Percentiles rank a stretch among this genome's conserved stretches.
phyloP scores from a whole-genome alignment of 1,140 invertebrate genomes.

The Temnothorax nylanderi region DNA sequence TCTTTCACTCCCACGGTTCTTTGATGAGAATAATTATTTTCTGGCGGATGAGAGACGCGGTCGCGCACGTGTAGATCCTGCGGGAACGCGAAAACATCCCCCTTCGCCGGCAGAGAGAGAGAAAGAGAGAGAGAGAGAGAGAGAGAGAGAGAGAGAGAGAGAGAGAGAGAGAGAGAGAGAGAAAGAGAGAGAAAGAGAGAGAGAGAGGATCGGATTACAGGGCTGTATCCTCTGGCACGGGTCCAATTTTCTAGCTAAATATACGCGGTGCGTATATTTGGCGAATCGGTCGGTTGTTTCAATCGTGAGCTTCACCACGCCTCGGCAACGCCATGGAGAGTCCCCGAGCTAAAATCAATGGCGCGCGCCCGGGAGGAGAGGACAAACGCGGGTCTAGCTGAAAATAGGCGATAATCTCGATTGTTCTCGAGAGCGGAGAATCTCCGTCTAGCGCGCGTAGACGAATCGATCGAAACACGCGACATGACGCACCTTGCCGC shows the following conservation, averaged over 20 bases:
- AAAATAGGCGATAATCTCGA: conserved; percentile 33
- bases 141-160: background rate
- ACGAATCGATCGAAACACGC: background rate
- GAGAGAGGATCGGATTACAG: conserved; percentile 71
- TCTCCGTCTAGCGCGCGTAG: conserved; percentile 17
- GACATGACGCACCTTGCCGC: background rate
- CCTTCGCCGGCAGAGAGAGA: background rate
- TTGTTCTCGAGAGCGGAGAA: background rate
- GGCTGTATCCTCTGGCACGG: conserved; percentile 68
- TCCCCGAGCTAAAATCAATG: conserved; percentile 55
- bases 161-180: background rate
- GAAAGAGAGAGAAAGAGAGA: too few species aligned
- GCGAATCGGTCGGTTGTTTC: conserved; percentile 66
- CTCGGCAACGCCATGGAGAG: conserved; percentile 53
- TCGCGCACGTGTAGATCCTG: conserved; percentile 45
- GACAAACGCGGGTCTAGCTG: conserved; percentile 37
- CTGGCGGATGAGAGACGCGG: conserved; percentile 1
- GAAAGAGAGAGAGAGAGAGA: too few species aligned
- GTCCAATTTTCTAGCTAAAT: conserved; percentile 73
- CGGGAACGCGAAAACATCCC: conserved; percentile 62
- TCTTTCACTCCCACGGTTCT: conserved; percentile 27
- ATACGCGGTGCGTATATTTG: conserved; percentile 65
- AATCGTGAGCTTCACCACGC: conserved; percentile 16
- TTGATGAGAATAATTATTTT: conserved; percentile 62
- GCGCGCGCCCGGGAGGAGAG: conserved; percentile 12